Evolutionary conservation across 2,113 vertebrate species (phyloP), one percentile per base, ranked within the genome.

Genomic region (Peucedramus taeniatus): DNA sequence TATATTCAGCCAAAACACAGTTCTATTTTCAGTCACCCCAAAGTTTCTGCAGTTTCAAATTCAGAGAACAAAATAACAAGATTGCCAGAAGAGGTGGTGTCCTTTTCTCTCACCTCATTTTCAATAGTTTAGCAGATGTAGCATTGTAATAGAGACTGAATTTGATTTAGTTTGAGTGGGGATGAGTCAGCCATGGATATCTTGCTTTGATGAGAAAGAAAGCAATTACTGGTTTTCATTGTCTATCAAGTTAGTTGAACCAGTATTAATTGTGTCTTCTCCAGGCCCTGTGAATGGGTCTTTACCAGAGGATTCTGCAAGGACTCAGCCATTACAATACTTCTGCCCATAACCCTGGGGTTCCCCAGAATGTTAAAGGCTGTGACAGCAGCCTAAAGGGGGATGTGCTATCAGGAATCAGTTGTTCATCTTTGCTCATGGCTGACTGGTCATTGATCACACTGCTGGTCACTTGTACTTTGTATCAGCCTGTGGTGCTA

Each of bases 301-400:
- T 89, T 78, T 69, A 75, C 3, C 11, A 45, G 24, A 51, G n/a
- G 61, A 18, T 86, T 64, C 91, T 95, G 33, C 56, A 79, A 63
- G 23, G 33, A 30, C 17, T 69, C 2, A 4, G 33, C 59, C 49
- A 60, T 94, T 83, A 94, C 93, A 96, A 78, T 68, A 22, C 42
- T 87, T 77, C 63, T 91, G 51, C 59, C 77, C 27, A 3, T 87
- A 54, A 60, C 40, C 92, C 17, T 31, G 50, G 54, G 59, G 42
- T 27, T 57, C 50, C 37, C 9, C 2, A 51, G 57, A 69, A 81
- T 4, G 1, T 60, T 65, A 77, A 51, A 93, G 53, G n/a, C 30
- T 92, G 39, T 95, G 96, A 87, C 85, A 95, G 85, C 63, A 85
- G 89, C 94, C 83, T 72, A 57, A 74, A 81, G 91, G 70, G 27